A percentile compares a stretch with the other conserved stretches of the same genome.
Evolutionary conservation across 2,888 invertebrate species (phyloP).

Genomic region (Oscheius sp.): DNA sequence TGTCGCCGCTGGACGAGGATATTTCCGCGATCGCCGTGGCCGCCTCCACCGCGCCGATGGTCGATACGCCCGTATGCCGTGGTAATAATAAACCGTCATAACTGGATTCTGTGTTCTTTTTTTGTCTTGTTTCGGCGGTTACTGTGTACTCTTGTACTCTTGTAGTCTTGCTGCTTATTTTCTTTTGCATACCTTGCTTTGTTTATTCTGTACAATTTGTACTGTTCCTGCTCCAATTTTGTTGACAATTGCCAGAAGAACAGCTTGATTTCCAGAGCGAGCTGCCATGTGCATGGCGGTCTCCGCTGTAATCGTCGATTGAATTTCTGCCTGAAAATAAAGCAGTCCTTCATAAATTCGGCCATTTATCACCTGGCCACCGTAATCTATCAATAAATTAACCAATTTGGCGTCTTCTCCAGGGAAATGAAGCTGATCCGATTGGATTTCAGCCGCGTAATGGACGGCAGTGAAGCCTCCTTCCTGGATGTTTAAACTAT

Average conservation of each 20-base stretch:
- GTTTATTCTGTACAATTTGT: conserved; percentile 92
- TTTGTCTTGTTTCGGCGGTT: too few relatives aligned
- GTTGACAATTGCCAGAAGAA: conserved; percentile 91
- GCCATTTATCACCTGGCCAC: conserved; percentile 81
- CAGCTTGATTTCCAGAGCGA: conserved; percentile 88
- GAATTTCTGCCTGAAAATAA: conserved; percentile 45
- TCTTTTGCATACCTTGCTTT: conserved; percentile 83
- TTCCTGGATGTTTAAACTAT: conserved; percentile 69
- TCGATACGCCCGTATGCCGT: too few relatives aligned
- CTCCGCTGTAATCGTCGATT: conserved; percentile 82
- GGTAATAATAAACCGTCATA: too few relatives aligned
- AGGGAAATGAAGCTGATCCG: conserved; percentile 84
- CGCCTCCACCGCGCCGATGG: too few relatives aligned
- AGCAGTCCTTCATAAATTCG: conserved; percentile 72
- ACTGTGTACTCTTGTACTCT: too few relatives aligned
- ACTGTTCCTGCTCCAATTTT: conserved; percentile 89
- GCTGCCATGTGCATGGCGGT: conserved; percentile 96
- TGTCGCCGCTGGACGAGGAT: too few relatives aligned
- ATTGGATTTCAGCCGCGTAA: conserved; percentile 89
- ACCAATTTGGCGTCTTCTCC: conserved; percentile 86
- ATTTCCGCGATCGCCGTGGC: too few relatives aligned
- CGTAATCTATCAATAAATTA: conserved; percentile 87
- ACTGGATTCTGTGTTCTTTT: too few relatives aligned
- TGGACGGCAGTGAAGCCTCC: conserved; percentile 94
- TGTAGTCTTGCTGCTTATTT: too few relatives aligned